Evolutionary conservation across 2,888 invertebrate species (phyloP), one percentile per base, ranked within the genome.

Genomic region (Tyria jacobaeae): DNA sequence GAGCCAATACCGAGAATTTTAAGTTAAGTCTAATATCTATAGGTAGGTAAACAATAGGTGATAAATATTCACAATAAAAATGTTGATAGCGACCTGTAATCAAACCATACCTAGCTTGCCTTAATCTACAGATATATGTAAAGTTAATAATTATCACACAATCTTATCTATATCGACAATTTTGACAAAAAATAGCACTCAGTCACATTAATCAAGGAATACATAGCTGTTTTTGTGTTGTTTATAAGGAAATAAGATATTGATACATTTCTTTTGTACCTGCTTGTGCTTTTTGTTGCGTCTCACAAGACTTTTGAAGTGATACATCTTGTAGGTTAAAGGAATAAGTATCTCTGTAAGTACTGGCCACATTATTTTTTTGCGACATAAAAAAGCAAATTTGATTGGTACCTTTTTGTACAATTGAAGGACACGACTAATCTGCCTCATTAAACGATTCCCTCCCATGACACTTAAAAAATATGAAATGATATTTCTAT

Each of bases 141-240:
- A 75, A 81, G 81, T 79, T 75, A 75, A 76, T 80, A 80, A 82
- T 82, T 79, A 83, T 78, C 80, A 66, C 41, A 56, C 68, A 80
- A 84, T 86, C 84, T 86, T 80, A 86, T 85, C 85, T 58, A 5
- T 60, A 58, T 63, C 70, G 65, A 60, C 66, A 21, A 44, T 44
- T 21, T 21, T 21, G 21, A 44, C 44, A 10, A 15, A 44, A 50
- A 55, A 31, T 55, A 34, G 27, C 55, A 55, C n/a, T 55, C 44
- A 55, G 44, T 52, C 71, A 64, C 66, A 70, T 56, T 57, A 54
- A 68, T 65, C 51, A 54, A 63, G 25, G 47, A 60, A 65, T 39
- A 70, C 62, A 68, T 37, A 57, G 17, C 25, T 41, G 31, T 60
- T 41, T 47, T 7, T 4, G 5, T 25, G 47, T 51, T n/a, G 7